phyloP scores from a whole-genome alignment of 2,797 vertebrate genomes.

The Lophura swinhoii region DNA sequence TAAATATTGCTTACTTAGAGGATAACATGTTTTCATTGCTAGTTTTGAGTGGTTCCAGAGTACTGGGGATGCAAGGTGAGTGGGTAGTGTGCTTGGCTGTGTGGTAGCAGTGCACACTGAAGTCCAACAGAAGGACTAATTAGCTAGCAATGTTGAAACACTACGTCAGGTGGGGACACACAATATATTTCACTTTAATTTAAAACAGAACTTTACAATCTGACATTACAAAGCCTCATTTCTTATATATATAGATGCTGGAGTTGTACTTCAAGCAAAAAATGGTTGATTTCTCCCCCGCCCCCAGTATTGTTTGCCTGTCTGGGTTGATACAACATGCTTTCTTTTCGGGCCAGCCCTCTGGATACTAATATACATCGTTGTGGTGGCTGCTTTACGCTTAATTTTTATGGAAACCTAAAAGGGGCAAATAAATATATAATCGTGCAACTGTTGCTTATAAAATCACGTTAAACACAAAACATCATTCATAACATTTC shows the following conservation, averaged over 20 bases:
- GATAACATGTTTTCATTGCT: background rate
- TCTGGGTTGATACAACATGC: background rate
- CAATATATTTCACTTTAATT: slow-evolving; percentile 30
- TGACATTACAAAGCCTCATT: slow-evolving; percentile 4
- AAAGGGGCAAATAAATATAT: slow-evolving; percentile 35
- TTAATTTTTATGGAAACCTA: slow-evolving; percentile 43
- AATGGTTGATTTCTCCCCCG: background rate
- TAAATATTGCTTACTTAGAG: background rate
- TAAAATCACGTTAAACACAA: slow-evolving; percentile 35
- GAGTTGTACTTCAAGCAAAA: slow-evolving; percentile 6
- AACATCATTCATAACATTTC: slow-evolving; percentile 45
- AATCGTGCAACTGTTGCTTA: slow-evolving; percentile 35
- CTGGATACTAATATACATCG: background rate
- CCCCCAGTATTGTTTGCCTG: background rate
- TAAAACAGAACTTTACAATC: slow-evolving; percentile 17
- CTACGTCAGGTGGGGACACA: background rate
- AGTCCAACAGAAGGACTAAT: slow-evolving; percentile 1
- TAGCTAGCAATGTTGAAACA: background rate
- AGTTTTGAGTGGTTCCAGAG: background rate
- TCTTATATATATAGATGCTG: background rate
- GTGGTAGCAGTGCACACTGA: background rate
- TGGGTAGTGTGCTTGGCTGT: background rate
- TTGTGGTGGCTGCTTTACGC: background rate
- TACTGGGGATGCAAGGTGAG: background rate
- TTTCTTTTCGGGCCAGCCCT: background rate